phyloP scores from a whole-genome alignment of 37 sponge, comb jelly and placozoan species.

The Eunapius fragilis region DNA sequence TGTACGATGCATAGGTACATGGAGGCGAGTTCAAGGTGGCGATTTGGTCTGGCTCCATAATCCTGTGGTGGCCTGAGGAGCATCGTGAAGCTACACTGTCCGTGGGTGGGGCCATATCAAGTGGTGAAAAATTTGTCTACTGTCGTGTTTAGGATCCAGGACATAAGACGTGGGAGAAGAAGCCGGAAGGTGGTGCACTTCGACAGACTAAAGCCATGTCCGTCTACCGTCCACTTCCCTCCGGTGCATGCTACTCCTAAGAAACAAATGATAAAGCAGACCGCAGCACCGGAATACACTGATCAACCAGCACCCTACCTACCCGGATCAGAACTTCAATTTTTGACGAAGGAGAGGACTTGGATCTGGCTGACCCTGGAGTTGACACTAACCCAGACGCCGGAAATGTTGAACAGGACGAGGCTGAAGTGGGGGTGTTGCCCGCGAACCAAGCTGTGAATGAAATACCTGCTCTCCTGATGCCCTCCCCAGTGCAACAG shows the following conservation, averaged over 20 bases:
- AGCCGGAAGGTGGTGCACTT: conserved; percentile 39
- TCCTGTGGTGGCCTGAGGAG: conserved; percentile 1
- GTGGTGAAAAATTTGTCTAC: conserved; percentile 23
- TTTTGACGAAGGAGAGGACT: too few relatives aligned
- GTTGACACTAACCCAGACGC: too few relatives aligned
- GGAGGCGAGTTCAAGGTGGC: not conserved
- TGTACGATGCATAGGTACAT: conserved; percentile 9
- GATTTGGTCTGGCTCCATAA: conserved; percentile 27
- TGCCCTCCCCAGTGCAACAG: too few relatives aligned
- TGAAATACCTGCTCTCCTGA: too few relatives aligned
- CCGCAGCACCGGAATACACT: too few relatives aligned
- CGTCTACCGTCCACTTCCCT: not conserved
- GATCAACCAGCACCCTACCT: too few relatives aligned
- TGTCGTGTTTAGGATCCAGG: conserved; percentile 20
- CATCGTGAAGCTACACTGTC: conserved; percentile 30
- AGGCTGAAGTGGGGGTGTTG: too few relatives aligned
- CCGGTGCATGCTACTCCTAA: too few relatives aligned
- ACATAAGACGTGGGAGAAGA: not conserved
- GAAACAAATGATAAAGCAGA: too few relatives aligned
- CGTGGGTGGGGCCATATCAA: conserved; percentile 40
- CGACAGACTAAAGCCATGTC: conserved; percentile 30
- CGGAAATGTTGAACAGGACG: too few relatives aligned
- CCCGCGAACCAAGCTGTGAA: too few relatives aligned
- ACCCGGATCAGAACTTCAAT: not conserved
- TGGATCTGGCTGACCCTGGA: too few relatives aligned